Conservation (phyloP, 1,140 invertebrate species). For the Drosophila bifasciata region DNA sequence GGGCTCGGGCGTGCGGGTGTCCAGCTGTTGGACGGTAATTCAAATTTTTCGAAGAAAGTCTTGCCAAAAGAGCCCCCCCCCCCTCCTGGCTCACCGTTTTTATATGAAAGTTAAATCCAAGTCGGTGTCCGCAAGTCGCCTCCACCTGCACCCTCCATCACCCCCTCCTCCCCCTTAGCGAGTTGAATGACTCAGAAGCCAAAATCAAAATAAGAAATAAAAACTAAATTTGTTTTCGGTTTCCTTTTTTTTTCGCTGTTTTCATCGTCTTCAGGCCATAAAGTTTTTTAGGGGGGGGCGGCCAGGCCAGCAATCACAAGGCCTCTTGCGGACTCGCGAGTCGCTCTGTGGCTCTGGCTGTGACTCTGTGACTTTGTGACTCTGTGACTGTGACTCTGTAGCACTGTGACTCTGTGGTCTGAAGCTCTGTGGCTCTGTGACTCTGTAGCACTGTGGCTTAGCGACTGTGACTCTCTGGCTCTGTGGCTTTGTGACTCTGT, state of each 20-base stretch:
- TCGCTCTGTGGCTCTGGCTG: too few relatives aligned
- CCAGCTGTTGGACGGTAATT: constrained; percentile 50
- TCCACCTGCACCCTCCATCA: too few relatives aligned
- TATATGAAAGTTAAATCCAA: constrained; percentile 58
- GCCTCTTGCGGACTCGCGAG: too few relatives aligned
- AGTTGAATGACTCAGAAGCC: constrained; percentile 76
- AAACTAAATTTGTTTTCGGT: constrained; percentile 36
- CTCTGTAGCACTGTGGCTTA: too few relatives aligned
- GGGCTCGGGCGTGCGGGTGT: neutral
- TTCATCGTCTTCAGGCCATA: constrained; percentile 35
- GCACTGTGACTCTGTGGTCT: too few relatives aligned
- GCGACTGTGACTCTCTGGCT: too few relatives aligned
- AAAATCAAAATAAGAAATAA: constrained; percentile 56
- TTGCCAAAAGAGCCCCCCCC: too few relatives aligned
- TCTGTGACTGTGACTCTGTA: too few relatives aligned
- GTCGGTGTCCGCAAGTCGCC: neutral
- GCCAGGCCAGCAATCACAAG: constrained; percentile 13
- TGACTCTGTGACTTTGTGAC: too few relatives aligned
- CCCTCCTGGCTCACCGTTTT: too few relatives aligned
- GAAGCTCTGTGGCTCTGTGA: too few relatives aligned
- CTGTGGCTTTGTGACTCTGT: too few relatives aligned
- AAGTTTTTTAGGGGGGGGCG: constrained; percentile 36
- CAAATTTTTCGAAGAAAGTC: constrained; percentile 73
- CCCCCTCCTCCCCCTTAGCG: neutral
- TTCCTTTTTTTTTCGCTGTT: constrained; percentile 23